Base-by-base conservation (phyloP, 2,113 vertebrate species). In the Trogon melanurus region DNA sequence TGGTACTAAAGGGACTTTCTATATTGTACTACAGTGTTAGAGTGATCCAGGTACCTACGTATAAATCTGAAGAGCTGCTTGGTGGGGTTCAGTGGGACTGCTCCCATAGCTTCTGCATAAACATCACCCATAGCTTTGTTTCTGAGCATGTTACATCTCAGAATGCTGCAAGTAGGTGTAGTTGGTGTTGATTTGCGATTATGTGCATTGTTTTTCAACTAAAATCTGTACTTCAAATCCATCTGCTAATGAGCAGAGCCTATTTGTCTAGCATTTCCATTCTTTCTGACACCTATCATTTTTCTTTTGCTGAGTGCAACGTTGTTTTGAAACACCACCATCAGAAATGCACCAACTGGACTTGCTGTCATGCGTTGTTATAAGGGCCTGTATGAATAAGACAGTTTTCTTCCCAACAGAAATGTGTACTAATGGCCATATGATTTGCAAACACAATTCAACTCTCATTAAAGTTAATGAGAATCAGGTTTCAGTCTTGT, bases 391-490 rank as follows among this genome's bases (percentile, higher is more conserved):
- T 58, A n/a, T 32, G 30, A 85, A 72, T 13, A 34, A 57, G 34
- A 57, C 30, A 34, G 32, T 78, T 80, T 78, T 73, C 20, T 74
- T 80, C 64, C 29, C 10, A 61, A 45, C 7, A 78, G 48, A 76
- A 83, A 62, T 78, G 23, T 48, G 44, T 64, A 26, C 32, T 67
- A n/a, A 60, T 89, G 72, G 60, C 57, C 32, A 87, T 75, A 89
- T 2, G 9, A 74, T n/a, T 85, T 86, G 76, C 57, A 94, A 71
- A 60, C 65, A 79, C 60, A 84, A 21, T 20, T 30, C 61, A 86
- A 11, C 56, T 94, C 90, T 95, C 86, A 61, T 89, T 95, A 88
- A 64, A 74, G 38, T 57, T 86, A 90, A 80, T 86, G 53, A 30
- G 44, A 86, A 71, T 65, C 79, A 83, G 20, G 10, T 70, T 73